phyloP scores from a whole-genome alignment of 1,140 invertebrate species.

The Drosophila sechellia region DNA sequence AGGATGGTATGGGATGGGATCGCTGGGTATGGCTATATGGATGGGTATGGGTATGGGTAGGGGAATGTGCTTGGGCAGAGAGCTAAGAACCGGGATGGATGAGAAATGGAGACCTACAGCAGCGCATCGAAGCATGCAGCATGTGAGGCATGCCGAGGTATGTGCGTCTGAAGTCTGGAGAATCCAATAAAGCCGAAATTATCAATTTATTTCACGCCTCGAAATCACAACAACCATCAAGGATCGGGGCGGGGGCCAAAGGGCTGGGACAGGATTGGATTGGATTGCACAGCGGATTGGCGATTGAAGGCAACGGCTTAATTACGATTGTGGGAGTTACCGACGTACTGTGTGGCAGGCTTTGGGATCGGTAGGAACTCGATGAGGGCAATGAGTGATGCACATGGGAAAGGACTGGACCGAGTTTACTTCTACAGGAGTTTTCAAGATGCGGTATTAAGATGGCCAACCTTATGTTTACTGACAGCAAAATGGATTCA shows the following conservation, averaged over 20 bases:
- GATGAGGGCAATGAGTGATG: constrained; percentile 36
- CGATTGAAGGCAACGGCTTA: constrained; percentile 68
- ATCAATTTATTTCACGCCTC: constrained; percentile 83
- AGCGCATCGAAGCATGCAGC: constrained; percentile 51
- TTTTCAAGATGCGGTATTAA: background rate
- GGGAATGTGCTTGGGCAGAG: constrained; percentile 2
- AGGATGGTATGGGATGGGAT: constrained; percentile 13
- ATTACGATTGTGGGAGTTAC: constrained; percentile 54
- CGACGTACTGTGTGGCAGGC: constrained; percentile 18
- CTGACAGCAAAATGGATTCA: background rate
- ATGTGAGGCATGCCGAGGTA: constrained; percentile 35
- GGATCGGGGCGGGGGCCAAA: constrained; percentile 23
- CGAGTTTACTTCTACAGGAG: background rate
- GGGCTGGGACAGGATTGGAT: background rate
- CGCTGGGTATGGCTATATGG: no score
- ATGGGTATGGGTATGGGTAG: no score
- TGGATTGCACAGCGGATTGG: constrained; percentile 6
- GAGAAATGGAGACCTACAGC: constrained; percentile 70
- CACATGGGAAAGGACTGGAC: constrained; percentile 14
- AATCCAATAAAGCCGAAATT: constrained; percentile 83
- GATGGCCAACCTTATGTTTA: background rate
- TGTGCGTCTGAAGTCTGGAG: constrained; percentile 31
- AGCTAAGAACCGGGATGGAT: constrained; percentile 24
- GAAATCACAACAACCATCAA: constrained; percentile 66
- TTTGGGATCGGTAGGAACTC: constrained; percentile 34